Base-by-base conservation (phyloP, 92 coral and sea anemone species). In the Porites lobata region DNA sequence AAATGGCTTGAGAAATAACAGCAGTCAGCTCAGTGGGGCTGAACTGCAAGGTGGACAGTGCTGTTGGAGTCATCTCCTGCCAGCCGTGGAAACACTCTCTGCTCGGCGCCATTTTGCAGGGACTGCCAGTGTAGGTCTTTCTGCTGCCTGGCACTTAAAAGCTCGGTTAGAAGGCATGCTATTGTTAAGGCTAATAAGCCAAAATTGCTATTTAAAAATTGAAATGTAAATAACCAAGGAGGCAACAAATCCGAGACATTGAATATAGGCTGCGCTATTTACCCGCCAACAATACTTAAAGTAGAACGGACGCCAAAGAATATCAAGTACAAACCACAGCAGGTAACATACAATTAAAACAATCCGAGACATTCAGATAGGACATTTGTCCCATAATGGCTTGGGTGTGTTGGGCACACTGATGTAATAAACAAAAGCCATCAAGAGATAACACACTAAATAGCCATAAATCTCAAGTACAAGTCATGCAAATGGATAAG, bases 21-120 rank as follows among this genome's bases (percentile, higher is more conserved):
- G 71, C 29, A 66, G 71, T 66, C 47, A 22, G 47, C 71, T 66
- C 71, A 66, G 71, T 66, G 71, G 71, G 32, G 71, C 71, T 66
- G 29, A 66, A 19, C 15, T 66, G 71, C 8, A 38, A 66, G 12
- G 47, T 66, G 29, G 71, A 66, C 71, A 38, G 11, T 66, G 32
- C 71, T 66, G 71, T 24, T 22, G 71, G 3, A 0, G 47, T 5
- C 71, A 19, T 12, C 8, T 24, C 7, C 12, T 7, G 13, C 32
- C 2, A n/a, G 29, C 71, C 71, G 32, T 66, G 24, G 71, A 19
- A 66, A 66, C 71, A 66, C 32, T 26, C 32, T 26, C 32, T 26
- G 32, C 2, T 26, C 32, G 32, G 32, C 32, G 3, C 32, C 32
- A 29, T 29, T 29, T 29, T 29, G 32, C 32, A 29, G 32, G 32